Percentiles rank a stretch among this genome's conserved stretches.
phyloP scores from a whole-genome alignment of 2,888 invertebrate genomes.

The Prosapia bicincta region DNA sequence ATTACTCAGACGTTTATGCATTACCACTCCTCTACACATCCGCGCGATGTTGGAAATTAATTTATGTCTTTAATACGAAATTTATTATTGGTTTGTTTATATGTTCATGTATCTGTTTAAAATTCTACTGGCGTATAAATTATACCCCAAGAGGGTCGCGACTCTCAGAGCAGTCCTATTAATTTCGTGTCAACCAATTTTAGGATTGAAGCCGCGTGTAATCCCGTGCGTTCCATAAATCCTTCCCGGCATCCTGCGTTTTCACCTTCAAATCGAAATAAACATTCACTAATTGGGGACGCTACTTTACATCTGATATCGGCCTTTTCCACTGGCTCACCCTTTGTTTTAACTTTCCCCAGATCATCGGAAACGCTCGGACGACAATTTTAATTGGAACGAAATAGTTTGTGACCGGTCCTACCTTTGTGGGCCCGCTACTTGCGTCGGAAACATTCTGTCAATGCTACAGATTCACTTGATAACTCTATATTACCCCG shows the following conservation, averaged over 20 bases:
- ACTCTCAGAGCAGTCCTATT: not conserved
- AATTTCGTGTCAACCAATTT: not conserved
- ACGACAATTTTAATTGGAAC: not conserved
- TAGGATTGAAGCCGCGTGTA: not conserved
- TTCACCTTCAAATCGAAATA: not conserved
- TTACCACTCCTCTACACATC: no score
- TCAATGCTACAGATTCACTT: not conserved
- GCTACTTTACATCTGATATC: not conserved
- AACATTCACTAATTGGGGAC: not conserved
- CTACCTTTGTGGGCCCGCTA: not conserved
- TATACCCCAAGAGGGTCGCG: not conserved
- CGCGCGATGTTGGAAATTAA: not conserved
- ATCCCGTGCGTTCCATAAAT: not conserved
- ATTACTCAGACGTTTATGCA: no score
- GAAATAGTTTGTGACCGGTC: not conserved
- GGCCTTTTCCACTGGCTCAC: not conserved
- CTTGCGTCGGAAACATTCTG: not conserved
- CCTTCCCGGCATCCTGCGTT: not conserved
- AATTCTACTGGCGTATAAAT: not conserved
- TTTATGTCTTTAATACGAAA: not conserved
- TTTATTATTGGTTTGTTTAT: not conserved
- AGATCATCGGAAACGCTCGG: not conserved
- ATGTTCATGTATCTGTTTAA: not conserved
- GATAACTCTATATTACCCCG: not conserved
- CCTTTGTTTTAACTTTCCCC: not conserved